These are phyloP conservation scores for Neotoma lepida DNA, from an alignment of 2,113 vertebrate species.

Conservation along the genomic window DNA sequence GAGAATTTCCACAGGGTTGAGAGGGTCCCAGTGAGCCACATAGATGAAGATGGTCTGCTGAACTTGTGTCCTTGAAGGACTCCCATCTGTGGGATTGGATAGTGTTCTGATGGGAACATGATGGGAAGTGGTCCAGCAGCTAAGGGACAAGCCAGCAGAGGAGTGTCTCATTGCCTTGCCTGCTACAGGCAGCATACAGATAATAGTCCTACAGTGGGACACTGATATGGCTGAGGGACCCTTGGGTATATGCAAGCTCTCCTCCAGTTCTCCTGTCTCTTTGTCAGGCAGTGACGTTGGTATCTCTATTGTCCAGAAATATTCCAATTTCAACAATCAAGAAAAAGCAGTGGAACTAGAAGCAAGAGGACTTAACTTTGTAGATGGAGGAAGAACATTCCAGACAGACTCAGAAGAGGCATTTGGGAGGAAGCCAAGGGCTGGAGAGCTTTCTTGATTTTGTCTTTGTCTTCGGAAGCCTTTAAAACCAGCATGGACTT, in stretches of 20 bases:
- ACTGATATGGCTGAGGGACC: background rate
- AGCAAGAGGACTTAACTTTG: background rate
- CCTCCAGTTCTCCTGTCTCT: background rate
- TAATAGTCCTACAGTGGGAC: background rate
- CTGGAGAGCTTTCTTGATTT: accelerated
- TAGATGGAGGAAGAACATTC: background rate
- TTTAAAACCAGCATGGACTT: background rate
- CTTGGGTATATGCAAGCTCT: background rate
- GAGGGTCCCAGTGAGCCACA: background rate
- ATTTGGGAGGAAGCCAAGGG: background rate
- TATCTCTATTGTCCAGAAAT: background rate
- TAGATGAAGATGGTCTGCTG: background rate
- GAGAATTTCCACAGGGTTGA: background rate
- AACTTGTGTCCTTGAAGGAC: too few relatives aligned
- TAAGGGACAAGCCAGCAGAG: background rate
- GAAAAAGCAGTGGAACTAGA: background rate
- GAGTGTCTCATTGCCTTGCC: background rate
- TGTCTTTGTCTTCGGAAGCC: background rate
- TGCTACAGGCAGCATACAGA: background rate
- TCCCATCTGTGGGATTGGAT: background rate
- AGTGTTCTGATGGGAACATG: background rate
- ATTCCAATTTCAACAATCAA: background rate
- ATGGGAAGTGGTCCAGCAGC: background rate
- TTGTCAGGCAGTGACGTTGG: accelerated
- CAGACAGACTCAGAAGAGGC: background rate